phyloP scores from a whole-genome alignment of 2,797 vertebrate species.

The Erpetoichthys calabaricus region DNA sequence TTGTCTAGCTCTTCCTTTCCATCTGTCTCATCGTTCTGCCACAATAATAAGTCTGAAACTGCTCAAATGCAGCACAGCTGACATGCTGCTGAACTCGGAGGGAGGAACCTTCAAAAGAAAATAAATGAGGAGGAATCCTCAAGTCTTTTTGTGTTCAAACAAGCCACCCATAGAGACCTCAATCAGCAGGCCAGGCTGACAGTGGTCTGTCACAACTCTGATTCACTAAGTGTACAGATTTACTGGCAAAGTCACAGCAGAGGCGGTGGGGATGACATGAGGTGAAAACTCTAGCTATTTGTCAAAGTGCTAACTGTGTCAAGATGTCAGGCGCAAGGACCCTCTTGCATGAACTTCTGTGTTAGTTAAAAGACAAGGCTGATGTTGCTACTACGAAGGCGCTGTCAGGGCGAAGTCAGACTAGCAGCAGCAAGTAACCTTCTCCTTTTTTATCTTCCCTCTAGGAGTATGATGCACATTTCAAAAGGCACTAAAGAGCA shows the following conservation, averaged over 20 bases:
- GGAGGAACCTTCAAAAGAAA: conserved; percentile 11
- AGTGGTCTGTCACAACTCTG: conserved; percentile 53
- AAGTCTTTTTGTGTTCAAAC: conserved; percentile 30
- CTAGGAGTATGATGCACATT: not conserved
- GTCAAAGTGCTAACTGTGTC: conserved; percentile 62
- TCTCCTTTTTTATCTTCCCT: conserved; percentile 1
- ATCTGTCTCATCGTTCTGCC: not conserved
- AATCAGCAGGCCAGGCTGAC: conserved; percentile 47
- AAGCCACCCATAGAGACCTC: conserved; percentile 58
- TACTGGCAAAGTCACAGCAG: conserved; percentile 31
- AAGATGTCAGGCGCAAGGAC: conserved; percentile 63
- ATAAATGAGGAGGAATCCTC: conserved; percentile 24
- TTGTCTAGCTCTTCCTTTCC: not conserved
- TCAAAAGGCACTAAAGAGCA: too few relatives aligned
- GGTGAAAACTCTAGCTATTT: conserved; percentile 68
- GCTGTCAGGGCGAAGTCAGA: conserved; percentile 53
- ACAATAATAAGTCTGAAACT: conserved; percentile 5
- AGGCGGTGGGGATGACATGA: conserved; percentile 58
- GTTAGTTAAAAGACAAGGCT: conserved; percentile 60
- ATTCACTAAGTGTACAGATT: conserved; percentile 50
- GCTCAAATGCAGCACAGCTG: conserved; percentile 2
- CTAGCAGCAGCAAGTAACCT: conserved; percentile 30
- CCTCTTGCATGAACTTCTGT: conserved; percentile 59
- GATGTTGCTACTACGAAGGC: conserved; percentile 56
- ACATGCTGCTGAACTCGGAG: conserved; percentile 9